Evolutionary conservation across 2,888 invertebrate genomes (phyloP).

Genomic region (Diogma glabrata): DNA sequence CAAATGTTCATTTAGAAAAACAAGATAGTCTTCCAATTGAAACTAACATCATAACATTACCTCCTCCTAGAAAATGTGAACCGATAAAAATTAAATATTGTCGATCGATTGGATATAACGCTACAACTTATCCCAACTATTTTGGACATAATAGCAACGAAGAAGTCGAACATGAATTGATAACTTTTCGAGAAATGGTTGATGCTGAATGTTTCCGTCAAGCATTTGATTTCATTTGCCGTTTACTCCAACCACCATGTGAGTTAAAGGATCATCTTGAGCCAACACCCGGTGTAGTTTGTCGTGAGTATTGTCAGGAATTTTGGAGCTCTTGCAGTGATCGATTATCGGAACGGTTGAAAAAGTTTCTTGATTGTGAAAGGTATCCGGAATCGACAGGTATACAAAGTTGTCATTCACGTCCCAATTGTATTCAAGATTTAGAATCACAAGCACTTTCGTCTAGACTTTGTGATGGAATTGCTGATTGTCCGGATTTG

Average conservation of each 20-base stretch:
- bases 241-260: constrained; percentile 74
- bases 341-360: constrained; percentile 57
- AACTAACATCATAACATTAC: constrained; percentile 33
- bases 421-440: constrained; percentile 69
- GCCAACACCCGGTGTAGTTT: constrained; percentile 37
- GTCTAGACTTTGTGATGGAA: constrained; percentile 72
- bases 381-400: constrained; percentile 70
- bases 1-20: constrained; percentile 31
- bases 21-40: constrained; percentile 29
- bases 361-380: constrained; percentile 62
- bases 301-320: constrained; percentile 72
- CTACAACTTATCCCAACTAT: constrained; percentile 70
- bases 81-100: constrained; percentile 57
- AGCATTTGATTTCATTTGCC: constrained; percentile 83
- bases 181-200: constrained; percentile 72
- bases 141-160: constrained; percentile 47
- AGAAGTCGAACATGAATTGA: constrained; percentile 62
- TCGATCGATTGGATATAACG: constrained; percentile 59
- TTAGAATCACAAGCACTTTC: constrained; percentile 64
- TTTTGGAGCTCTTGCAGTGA: constrained; percentile 75
- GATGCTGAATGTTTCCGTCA: constrained; percentile 82
- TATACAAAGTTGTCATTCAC: constrained; percentile 58
- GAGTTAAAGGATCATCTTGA: constrained; percentile 48
- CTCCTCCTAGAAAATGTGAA: constrained; percentile 54
- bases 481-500: constrained; percentile 74